These are phyloP conservation scores for Ophthalmolycus amberensis DNA, from an alignment of 2,113 vertebrate genomes.

Conservation along the genomic window DNA sequence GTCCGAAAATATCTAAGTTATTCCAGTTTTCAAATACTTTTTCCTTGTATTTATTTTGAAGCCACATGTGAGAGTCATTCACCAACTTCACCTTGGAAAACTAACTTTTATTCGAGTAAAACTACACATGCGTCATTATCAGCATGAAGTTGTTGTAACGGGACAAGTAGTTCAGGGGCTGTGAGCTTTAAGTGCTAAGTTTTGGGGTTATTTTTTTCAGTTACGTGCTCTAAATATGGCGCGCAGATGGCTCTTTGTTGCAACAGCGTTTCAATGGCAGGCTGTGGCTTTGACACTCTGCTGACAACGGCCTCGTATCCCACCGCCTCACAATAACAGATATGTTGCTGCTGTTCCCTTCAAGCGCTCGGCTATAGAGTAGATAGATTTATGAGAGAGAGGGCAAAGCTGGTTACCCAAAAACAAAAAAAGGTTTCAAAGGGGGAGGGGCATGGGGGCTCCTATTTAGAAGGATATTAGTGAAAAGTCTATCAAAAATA, in stretches of 20 bases:
- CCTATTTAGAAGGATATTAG: constrained; percentile 75
- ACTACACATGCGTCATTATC: not conserved
- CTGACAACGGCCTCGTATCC: constrained; percentile 19
- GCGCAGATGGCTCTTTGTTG: constrained; percentile 16
- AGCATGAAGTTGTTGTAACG: not conserved
- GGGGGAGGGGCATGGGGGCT: constrained; percentile 28
- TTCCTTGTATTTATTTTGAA: not conserved
- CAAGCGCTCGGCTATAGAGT: constrained; percentile 48
- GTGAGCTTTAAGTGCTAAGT: constrained; percentile 41
- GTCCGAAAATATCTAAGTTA: not conserved
- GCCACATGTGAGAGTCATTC: not conserved
- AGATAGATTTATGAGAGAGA: constrained; percentile 48
- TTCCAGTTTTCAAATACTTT: not conserved
- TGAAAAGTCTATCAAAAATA: constrained; percentile 85
- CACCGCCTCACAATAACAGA: constrained; percentile 16
- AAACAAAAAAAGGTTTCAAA: not conserved
- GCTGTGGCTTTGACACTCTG: constrained; percentile 29
- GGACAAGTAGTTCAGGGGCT: not conserved
- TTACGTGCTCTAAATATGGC: constrained; percentile 16
- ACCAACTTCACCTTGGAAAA: not conserved
- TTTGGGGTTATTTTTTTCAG: constrained; percentile 27
- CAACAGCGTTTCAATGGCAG: constrained; percentile 19
- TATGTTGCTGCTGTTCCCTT: constrained; percentile 41
- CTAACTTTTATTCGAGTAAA: not conserved
- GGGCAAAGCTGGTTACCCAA: constrained; percentile 49